Evolutionary conservation across 2,888 invertebrate genomes (phyloP).

Genomic region (Diarsia brunnea): DNA sequence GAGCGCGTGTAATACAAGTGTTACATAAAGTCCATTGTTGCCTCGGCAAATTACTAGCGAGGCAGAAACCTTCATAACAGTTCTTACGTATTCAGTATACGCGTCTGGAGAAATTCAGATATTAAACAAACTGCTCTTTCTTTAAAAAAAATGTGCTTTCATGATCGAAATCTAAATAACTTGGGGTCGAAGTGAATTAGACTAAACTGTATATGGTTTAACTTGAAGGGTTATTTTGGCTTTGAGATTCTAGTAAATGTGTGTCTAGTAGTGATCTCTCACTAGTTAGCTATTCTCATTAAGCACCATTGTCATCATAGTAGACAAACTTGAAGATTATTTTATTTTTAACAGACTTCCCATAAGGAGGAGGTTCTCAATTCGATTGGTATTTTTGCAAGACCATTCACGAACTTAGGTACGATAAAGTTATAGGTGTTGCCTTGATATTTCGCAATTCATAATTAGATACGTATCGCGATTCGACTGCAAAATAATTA

Average conservation of each 20-base stretch:
- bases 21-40: conserved; percentile 84
- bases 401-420: conserved; percentile 5
- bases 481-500: conserved; percentile 8
- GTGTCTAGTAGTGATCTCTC: too few relatives aligned
- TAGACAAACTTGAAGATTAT: background rate
- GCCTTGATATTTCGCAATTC: conserved; percentile 33
- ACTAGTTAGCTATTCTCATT: too few relatives aligned
- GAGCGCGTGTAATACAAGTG: conserved; percentile 73
- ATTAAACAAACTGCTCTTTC: conserved; percentile 42
- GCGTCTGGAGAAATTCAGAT: conserved; percentile 62
- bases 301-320: background rate
- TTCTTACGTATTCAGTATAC: conserved; percentile 66
- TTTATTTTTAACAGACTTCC: too few relatives aligned
- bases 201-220: background rate
- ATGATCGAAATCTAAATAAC: conserved; percentile 20
- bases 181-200: background rate
- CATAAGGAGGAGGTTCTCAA: too few relatives aligned
- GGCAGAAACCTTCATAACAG: conserved; percentile 73
- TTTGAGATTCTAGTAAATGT: background rate
- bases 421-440: conserved; percentile 2
- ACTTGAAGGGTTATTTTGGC: background rate
- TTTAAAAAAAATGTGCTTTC: conserved; percentile 27
- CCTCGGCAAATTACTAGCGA: conserved; percentile 66
- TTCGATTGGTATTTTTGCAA: too few relatives aligned
- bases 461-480: conserved; percentile 6